These are phyloP conservation scores for Propithecus perrieri DNA, from an alignment of 2,797 vertebrate genomes.

Conservation along the genomic window DNA sequence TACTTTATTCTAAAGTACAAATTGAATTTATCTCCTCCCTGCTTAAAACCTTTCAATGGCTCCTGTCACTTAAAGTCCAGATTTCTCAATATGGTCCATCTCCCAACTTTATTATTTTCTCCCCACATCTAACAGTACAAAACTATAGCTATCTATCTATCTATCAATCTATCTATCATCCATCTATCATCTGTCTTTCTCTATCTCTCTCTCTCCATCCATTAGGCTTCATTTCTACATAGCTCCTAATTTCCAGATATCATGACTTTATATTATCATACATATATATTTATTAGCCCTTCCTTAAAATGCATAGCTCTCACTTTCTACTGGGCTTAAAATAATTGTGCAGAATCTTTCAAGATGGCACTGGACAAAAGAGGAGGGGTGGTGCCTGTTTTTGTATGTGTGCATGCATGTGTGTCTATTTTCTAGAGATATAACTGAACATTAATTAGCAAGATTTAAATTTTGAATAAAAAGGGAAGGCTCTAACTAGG, in stretches of 20 bases:
- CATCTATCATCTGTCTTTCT: neutral
- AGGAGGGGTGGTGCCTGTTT: neutral
- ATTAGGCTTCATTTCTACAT: neutral
- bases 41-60: neutral
- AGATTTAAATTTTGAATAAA: neutral
- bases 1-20: neutral
- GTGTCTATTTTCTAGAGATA: neutral
- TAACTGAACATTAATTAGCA: neutral
- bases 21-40: neutral
- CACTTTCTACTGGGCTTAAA: neutral
- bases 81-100: neutral
- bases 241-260: neutral
- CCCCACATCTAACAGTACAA: neutral
- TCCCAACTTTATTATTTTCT: neutral
- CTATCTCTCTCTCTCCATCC: neutral
- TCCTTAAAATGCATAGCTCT: neutral
- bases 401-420: neutral
- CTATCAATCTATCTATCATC: neutral
- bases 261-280: neutral
- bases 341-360: neutral
- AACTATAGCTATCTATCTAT: neutral
- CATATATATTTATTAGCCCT: neutral
- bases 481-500: neutral
- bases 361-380: neutral
- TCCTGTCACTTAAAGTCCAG: neutral